Evolutionary conservation across 2,113 vertebrate genomes (phyloP).

Genomic region (Gavia stellata): DNA sequence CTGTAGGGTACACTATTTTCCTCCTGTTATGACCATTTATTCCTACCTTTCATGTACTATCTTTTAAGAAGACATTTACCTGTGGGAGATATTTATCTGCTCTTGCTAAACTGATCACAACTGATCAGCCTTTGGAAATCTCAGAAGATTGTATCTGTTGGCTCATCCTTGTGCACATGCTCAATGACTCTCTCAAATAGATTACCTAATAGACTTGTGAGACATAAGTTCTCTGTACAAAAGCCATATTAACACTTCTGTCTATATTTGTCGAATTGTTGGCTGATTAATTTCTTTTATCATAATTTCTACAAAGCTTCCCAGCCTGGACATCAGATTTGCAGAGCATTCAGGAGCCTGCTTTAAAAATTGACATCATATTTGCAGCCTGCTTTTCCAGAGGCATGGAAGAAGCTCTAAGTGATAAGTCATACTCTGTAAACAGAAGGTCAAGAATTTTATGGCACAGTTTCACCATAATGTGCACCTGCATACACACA

Average conservation of each 20-base stretch:
- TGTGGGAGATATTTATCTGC: neutral
- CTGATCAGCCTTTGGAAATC: neutral
- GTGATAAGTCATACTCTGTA: neutral
- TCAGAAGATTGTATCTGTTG: neutral
- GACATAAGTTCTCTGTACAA: neutral
- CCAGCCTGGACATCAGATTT: neutral
- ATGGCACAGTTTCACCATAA: neutral
- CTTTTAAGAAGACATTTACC: neutral
- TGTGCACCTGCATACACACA: rapidly evolving
- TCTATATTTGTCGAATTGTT: neutral
- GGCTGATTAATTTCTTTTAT: neutral
- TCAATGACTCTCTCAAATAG: neutral
- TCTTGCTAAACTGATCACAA: neutral
- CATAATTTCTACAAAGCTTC: neutral
- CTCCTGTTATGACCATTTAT: neutral
- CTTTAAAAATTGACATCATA: neutral
- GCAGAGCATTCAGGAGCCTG: neutral
- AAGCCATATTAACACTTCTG: neutral
- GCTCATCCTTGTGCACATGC: neutral
- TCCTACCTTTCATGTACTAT: neutral
- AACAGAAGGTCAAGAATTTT: neutral
- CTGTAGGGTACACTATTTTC: neutral
- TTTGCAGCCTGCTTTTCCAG: neutral
- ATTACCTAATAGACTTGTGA: neutral
- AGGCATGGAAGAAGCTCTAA: neutral